Base-by-base conservation (phyloP, 2,888 invertebrate species). In the Ophion obscuratus region DNA sequence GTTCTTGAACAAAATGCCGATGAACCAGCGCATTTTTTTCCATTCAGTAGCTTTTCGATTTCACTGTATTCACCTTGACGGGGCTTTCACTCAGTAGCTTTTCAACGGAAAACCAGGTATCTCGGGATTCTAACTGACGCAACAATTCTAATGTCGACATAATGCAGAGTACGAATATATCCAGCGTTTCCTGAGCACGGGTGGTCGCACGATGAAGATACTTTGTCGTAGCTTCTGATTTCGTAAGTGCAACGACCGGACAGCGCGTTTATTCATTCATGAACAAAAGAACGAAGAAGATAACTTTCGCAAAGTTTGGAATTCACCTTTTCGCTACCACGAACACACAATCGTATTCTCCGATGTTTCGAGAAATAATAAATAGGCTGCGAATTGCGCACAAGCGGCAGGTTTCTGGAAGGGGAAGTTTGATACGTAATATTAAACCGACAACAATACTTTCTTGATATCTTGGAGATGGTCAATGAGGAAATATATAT, bases 341-440 rank as follows among this genome's bases (percentile, higher is more conserved):
- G 61, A 1, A 11, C 61, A 10, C 10, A 9, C 61, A 20, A 61
- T 20, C 5, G 2, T 20, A 61, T 24, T 61, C 61, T 20, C 61
- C n/a, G n/a, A 24, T 20, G 61, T 61, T 61, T 61, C 20, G 61
- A 11, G 61, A 61, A 61, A 61, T 61, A 61, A 61, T 61, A 61
- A 61, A 61, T 61, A 20, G 61, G 61, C 61, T 20, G 20, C 3
- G 61, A 9, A 20, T 20, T 61, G n/a, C n/a, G n/a, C 61, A 61
- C 4, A 61, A 20, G 61, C 61, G 3, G 20, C 20, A 59, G 61
- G 2, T 61, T n/a, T 20, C 4, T 61, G 61, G 61, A 20, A 61
- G 61, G 61, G n/a, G 61, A 61, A 61, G 7, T 20, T 61, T 24
- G 4, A 20, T 61, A 6, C 61, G 61, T n/a, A 11, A 61, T 6